These are phyloP conservation scores for Onychomys arenicola DNA, from an alignment of 2,797 vertebrate genomes.

Conservation along the genomic window DNA sequence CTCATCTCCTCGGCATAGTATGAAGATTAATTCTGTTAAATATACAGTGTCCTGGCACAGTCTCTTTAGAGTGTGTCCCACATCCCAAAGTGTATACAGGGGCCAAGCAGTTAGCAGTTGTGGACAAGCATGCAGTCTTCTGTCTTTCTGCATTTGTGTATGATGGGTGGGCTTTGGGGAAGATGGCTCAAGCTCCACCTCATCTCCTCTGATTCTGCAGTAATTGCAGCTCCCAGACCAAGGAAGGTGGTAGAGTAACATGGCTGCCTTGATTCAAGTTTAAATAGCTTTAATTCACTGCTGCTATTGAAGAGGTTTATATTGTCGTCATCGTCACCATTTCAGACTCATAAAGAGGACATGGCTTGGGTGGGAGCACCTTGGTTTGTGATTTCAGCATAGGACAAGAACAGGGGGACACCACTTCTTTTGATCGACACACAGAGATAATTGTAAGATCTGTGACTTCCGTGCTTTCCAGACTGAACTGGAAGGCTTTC, in stretches of 20 bases:
- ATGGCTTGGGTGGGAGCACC: neutral
- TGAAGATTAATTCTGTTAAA: neutral
- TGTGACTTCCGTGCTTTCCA: too few species aligned
- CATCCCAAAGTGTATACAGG: neutral
- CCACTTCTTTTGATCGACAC: neutral
- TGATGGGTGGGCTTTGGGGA: too few species aligned
- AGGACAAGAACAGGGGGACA: neutral
- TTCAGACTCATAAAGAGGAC: neutral
- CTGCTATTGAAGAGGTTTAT: neutral
- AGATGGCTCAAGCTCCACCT: accelerated
- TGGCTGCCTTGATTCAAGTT: neutral
- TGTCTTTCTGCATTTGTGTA: neutral
- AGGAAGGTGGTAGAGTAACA: neutral
- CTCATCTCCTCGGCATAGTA: accelerated
- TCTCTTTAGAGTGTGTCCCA: neutral
- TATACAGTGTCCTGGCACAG: neutral
- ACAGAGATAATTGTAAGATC: neutral
- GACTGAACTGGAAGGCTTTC: neutral
- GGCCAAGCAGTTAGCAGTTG: neutral
- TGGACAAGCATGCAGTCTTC: too few species aligned
- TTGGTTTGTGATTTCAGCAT: neutral
- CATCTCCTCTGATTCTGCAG: neutral
- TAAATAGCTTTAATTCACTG: neutral
- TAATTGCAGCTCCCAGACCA: neutral
- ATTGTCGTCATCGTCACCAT: neutral